A percentile compares a stretch with the other conserved stretches of the same genome.
These are phyloP conservation scores for Larimichthys polyactis DNA, from an alignment of 2,113 vertebrate genomes.

Conservation along the genomic window DNA sequence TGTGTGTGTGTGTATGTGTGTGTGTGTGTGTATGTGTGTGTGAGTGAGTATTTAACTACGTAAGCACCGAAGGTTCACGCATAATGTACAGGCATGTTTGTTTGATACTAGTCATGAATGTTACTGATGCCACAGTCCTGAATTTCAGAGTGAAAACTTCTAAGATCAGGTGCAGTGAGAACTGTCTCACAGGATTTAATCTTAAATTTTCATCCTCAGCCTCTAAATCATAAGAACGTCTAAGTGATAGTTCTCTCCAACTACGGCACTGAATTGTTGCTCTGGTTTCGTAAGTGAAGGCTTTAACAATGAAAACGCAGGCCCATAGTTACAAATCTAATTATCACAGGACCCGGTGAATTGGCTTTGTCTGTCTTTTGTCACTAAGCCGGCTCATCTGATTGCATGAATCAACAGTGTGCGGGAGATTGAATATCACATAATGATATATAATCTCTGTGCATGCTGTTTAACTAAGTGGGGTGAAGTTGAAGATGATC, in stretches of 20 bases:
- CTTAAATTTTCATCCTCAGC: neutral
- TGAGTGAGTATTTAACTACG: neutral
- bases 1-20: too few species aligned
- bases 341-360: neutral
- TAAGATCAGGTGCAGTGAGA: conserved; percentile 9
- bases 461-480: neutral
- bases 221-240: neutral
- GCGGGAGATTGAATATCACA: neutral
- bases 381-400: neutral
- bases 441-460: neutral
- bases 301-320: neutral
- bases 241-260: neutral
- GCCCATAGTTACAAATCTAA: neutral
- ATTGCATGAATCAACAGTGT: neutral
- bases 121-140: conserved; percentile 44
- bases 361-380: neutral
- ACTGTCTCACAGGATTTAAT: neutral
- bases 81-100: conserved; percentile 57
- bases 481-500: neutral
- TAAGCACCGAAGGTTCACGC: conserved; percentile 72
- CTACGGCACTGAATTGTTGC: conserved; percentile 27
- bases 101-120: conserved; percentile 77
- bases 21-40: neutral
- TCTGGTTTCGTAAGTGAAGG: neutral
- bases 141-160: conserved; percentile 12